Percentiles rank a stretch among this genome's conserved stretches.
Conservation (phyloP, 2,888 invertebrate genomes). For the Papilio demoleus region DNA sequence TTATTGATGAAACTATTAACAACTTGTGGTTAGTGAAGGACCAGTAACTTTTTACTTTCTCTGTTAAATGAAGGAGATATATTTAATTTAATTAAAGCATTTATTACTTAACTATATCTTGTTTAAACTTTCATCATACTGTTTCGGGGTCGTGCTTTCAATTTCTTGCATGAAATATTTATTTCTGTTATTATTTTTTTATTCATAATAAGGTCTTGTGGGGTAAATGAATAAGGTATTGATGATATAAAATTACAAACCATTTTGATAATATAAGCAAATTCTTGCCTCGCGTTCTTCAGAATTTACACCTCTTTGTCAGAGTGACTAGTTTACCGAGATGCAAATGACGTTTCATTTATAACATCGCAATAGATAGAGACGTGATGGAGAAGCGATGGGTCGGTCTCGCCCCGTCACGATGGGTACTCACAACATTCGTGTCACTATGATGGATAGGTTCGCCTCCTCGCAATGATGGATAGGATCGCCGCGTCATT, state of each 20-base stretch:
- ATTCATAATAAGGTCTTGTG: too few relatives aligned
- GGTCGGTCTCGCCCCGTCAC: conserved; percentile 26
- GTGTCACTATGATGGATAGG: conserved; percentile 13
- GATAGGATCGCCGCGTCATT: background rate
- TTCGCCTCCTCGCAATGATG: conserved; percentile 18
- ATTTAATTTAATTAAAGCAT: background rate
- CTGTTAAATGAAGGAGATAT: background rate
- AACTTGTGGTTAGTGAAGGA: conserved; percentile 6
- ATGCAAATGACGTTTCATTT: conserved; percentile 16
- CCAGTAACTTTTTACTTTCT: background rate
- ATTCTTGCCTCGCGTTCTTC: background rate
- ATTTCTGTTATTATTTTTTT: too few relatives aligned
- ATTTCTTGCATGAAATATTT: too few relatives aligned
- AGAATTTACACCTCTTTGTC: background rate
- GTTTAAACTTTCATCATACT: too few relatives aligned
- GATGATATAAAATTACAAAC: too few relatives aligned
- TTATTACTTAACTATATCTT: background rate
- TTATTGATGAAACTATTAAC: background rate
- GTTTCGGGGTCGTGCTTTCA: too few relatives aligned
- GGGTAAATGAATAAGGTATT: too few relatives aligned
- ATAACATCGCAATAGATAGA: conserved; percentile 20
- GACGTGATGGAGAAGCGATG: conserved; percentile 28
- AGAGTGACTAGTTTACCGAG: conserved; percentile 17
- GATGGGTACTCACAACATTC: background rate
- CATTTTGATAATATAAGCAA: too few relatives aligned